Conservation (phyloP, 2,888 invertebrate species). For the Andrena dorsata region DNA sequence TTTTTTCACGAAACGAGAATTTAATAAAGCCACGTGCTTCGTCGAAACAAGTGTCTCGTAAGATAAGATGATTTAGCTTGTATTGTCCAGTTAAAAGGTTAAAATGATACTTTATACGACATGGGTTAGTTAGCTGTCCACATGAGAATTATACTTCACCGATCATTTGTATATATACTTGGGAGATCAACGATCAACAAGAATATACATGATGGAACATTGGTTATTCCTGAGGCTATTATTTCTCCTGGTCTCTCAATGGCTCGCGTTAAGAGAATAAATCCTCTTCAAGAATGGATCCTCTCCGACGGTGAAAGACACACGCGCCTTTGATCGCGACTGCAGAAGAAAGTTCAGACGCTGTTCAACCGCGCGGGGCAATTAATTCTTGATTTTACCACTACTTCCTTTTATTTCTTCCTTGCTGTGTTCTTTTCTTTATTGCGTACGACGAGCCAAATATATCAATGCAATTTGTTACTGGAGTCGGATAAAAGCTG, state of each 20-base stretch:
- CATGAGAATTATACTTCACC: slow-evolving; percentile 48
- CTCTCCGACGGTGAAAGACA: slow-evolving; percentile 41
- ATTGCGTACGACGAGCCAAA: not conserved
- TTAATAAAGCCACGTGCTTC: slow-evolving; percentile 1
- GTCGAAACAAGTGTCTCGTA: not conserved
- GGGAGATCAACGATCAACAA: slow-evolving; percentile 60
- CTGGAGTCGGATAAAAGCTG: too few species aligned
- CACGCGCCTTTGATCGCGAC: slow-evolving; percentile 45
- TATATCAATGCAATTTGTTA: slow-evolving; percentile 12
- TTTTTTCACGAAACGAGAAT: slow-evolving; percentile 26
- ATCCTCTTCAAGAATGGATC: slow-evolving; percentile 53
- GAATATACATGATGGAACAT: slow-evolving; percentile 52
- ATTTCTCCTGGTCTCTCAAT: slow-evolving; percentile 41
- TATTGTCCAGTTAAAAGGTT: slow-evolving; percentile 49
- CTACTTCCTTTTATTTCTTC: slow-evolving; percentile 12
- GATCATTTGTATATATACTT: slow-evolving; percentile 48
- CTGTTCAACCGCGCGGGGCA: slow-evolving; percentile 32
- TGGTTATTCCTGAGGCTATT: slow-evolving; percentile 49
- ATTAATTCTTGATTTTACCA: slow-evolving; percentile 59
- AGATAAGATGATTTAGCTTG: slow-evolving; percentile 35
- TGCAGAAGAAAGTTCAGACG: slow-evolving; percentile 49
- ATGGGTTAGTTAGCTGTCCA: slow-evolving; percentile 40
- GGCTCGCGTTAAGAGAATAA: slow-evolving; percentile 49
- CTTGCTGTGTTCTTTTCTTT: not conserved
- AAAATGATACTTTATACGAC: slow-evolving; percentile 49